phyloP scores from a whole-genome alignment of 2,888 invertebrate genomes.

The Noctua fimbriata region DNA sequence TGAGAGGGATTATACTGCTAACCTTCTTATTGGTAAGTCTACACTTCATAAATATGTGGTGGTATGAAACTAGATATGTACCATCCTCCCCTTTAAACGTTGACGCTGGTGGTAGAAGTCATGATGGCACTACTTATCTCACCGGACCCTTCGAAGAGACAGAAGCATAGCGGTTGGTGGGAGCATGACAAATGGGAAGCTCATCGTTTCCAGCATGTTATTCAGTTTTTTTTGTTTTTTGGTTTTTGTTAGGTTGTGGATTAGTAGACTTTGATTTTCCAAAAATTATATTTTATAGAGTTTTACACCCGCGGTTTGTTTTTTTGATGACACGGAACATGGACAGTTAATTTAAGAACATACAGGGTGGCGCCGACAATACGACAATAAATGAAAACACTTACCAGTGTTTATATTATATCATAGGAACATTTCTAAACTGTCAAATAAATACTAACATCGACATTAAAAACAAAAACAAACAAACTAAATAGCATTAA shows the following conservation, averaged over 20 bases:
- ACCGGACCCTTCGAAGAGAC: neutral
- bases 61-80: neutral
- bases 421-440: too few species aligned
- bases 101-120: neutral
- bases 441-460: too few species aligned
- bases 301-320: too few species aligned
- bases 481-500: too few species aligned
- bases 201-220: neutral
- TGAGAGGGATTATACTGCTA: constrained; percentile 92
- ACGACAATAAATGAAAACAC: too few species aligned
- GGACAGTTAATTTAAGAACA: neutral
- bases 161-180: neutral
- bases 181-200: neutral
- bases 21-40: constrained; percentile 92
- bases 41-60: neutral
- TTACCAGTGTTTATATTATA: too few species aligned
- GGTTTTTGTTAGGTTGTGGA: neutral
- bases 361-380: too few species aligned
- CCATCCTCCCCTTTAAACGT: neutral
- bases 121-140: neutral
- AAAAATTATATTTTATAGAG: neutral
- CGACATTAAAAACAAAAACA: too few species aligned
- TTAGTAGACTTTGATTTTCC: neutral
- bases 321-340: too few species aligned
- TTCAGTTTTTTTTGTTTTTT: neutral